Percentiles rank a stretch among this genome's conserved stretches.
Evolutionary conservation across 2,113 vertebrate species (phyloP).

Genomic region (Prolemur simus): DNA sequence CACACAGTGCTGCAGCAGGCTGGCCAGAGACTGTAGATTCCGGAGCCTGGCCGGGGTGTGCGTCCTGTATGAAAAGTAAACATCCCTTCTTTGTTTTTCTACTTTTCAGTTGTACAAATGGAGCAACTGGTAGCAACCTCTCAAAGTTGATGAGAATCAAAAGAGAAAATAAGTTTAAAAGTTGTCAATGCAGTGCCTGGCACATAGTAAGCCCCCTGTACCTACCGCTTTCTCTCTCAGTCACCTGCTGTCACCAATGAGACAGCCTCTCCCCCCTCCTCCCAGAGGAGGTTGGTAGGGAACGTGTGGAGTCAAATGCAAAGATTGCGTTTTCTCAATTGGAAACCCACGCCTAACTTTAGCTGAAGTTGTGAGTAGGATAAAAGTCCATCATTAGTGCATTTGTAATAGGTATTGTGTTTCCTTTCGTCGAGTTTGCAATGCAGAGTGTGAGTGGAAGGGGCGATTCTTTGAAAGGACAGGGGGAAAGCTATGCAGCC

Average conservation of each 20-base stretch:
- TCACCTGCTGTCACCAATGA: neutral
- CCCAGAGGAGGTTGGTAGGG: neutral
- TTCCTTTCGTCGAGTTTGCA: neutral
- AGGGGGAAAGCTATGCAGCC: neutral
- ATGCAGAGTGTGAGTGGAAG: neutral
- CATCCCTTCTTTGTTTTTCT: neutral
- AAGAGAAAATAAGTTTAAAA: neutral
- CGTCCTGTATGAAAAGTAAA: neutral
- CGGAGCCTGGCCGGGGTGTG: neutral
- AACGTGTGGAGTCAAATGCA: neutral
- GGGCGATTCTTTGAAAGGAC: neutral
- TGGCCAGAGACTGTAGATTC: neutral
- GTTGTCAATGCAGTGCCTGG: neutral
- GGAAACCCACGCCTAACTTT: neutral
- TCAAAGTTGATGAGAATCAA: neutral
- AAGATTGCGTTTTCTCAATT: neutral
- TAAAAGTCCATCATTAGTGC: neutral
- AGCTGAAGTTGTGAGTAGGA: neutral
- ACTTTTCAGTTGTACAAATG: neutral
- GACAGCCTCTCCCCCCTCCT: neutral
- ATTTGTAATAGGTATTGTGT: neutral
- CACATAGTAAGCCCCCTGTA: neutral
- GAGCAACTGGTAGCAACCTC: neutral
- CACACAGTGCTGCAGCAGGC: fast-evolving
- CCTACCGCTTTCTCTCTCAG: neutral